Evolutionary conservation across 1,140 invertebrate species (phyloP), one percentile per base, ranked within the genome.

Genomic region (Drosophila littoralis): DNA sequence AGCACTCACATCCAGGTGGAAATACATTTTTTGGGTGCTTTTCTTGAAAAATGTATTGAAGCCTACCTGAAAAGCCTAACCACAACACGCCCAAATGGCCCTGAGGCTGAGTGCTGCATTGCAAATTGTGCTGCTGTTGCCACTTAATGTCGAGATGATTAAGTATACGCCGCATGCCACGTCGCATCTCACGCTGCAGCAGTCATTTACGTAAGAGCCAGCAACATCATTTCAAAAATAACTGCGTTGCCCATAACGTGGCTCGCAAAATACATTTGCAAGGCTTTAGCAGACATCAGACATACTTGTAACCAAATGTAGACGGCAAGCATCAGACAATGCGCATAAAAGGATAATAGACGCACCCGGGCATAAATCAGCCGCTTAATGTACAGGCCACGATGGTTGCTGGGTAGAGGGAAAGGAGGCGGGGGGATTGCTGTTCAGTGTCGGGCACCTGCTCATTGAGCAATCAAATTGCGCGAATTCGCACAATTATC

Each of bases 131-230:
- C 8, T 13, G n/a, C 57, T 50, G 57, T 50, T 61, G 83, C 68
- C 58, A 80, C 77, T 83, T 89, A 88, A 80, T 80, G 84, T 88
- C 66, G 59, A 60, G 68, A 79, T 80, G 84, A 88, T 88, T 88
- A 89, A 88, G 80, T 83, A 89, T 68, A 83, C 76, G 66, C 54
- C 52, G 79, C 69, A 69, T 79, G 80, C 57, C 60, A 71, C 75
- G 46, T 7, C 43, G 60, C 66, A 57, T 71, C 64, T 46, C 77
- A 67, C 54, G 68, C 63, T 85, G 82, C 77, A 84, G 66, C 69
- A 36, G 46, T 70, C 79, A 84, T 84, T 84, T 84, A 70, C 69
- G 71, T 75, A 76, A 86, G 79, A 73, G 73, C 60, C 64, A 72
- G 61, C 60, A 66, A 57, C 50, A 61, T 52, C 33, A 70, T 75